phyloP scores from a whole-genome alignment of 2,113 vertebrate species.

The Candoia aspera region DNA sequence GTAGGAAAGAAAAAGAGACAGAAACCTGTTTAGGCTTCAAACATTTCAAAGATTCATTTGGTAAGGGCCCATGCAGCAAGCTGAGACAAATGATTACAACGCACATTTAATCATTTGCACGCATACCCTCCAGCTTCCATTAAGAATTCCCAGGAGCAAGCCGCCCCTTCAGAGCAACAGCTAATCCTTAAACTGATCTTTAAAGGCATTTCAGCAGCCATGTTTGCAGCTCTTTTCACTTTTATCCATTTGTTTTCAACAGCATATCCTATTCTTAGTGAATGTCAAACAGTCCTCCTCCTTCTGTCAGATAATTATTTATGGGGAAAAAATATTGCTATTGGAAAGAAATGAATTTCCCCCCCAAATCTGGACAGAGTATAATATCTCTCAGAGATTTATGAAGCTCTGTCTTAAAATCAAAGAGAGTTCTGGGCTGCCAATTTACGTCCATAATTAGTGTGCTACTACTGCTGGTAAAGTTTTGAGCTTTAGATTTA shows the following conservation, averaged over 20 bases:
- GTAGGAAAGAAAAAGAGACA: background rate
- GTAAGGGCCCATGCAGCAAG: background rate
- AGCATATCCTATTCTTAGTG: background rate
- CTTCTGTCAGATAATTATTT: background rate
- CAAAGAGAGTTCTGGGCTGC: background rate
- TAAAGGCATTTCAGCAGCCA: background rate
- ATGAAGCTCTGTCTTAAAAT: background rate
- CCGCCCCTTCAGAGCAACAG: background rate
- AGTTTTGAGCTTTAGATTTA: background rate
- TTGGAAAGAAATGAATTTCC: background rate
- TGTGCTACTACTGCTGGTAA: background rate
- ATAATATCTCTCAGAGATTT: background rate
- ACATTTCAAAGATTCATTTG: background rate
- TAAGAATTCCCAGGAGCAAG: background rate
- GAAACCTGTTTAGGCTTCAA: background rate
- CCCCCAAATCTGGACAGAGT: background rate
- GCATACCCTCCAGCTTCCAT: background rate
- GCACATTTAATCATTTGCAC: background rate
- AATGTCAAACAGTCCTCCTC: background rate
- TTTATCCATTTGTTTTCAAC: background rate
- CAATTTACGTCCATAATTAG: conserved; percentile 6
- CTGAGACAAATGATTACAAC: background rate
- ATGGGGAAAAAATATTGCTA: background rate
- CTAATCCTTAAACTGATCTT: background rate
- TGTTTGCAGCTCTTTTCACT: background rate